Conservation (phyloP, 2,888 invertebrate genomes). For the Acheta domesticus region DNA sequence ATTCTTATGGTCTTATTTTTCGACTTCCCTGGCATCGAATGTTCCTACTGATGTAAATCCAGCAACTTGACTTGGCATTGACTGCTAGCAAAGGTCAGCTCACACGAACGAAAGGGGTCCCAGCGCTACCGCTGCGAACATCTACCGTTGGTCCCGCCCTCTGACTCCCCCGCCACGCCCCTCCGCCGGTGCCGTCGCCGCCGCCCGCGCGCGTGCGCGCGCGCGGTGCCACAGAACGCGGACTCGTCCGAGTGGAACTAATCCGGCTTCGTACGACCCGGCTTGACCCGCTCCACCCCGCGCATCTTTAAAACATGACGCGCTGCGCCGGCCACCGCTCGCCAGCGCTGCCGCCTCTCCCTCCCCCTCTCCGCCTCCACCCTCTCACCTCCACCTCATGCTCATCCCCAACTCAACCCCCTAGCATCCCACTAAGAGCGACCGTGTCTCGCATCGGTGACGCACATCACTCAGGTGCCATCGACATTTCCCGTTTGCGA, state of each 20-base stretch:
- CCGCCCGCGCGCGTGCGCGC: too few species aligned
- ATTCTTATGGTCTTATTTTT: too few species aligned
- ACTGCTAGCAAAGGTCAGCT: too few species aligned
- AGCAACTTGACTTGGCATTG: too few species aligned
- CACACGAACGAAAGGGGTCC: too few species aligned
- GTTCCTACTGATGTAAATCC: too few species aligned
- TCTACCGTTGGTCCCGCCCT: too few species aligned
- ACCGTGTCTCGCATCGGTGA: background rate
- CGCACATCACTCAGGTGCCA: background rate
- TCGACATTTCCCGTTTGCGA: too few species aligned
- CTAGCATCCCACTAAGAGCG: background rate
- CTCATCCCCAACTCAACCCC: background rate
- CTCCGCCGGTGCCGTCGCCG: too few species aligned
- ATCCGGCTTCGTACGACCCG: background rate
- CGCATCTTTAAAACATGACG: slow-evolving; percentile 18
- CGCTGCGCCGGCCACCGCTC: background rate
- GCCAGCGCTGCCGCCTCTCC: background rate
- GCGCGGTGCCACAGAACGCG: background rate
- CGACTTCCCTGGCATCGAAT: too few species aligned
- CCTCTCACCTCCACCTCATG: background rate
- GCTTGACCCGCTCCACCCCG: background rate
- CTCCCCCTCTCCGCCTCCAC: background rate
- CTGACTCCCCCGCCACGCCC: too few species aligned
- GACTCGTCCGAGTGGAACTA: slow-evolving; percentile 7
- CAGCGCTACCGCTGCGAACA: too few species aligned